Percentiles rank a stretch among this genome's conserved stretches.
phyloP scores from a whole-genome alignment of 2,797 vertebrate genomes.

The Amazona finschi region DNA sequence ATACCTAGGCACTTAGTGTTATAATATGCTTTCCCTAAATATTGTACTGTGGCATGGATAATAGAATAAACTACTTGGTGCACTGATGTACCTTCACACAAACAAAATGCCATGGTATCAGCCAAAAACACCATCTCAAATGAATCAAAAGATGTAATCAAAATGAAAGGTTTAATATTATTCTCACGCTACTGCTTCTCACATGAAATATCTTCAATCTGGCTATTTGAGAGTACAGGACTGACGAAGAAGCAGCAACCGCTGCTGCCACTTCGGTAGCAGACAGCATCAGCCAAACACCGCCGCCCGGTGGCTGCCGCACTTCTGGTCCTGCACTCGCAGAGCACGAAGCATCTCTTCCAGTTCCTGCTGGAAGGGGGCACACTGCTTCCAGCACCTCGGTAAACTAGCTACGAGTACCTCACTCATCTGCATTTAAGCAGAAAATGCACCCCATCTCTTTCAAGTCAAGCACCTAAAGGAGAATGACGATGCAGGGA shows the following conservation, averaged over 20 bases:
- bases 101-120: background rate
- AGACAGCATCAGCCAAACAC: background rate
- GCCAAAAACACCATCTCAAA: background rate
- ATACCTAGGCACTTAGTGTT: background rate
- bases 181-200: background rate
- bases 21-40: background rate
- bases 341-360: rapidly evolving
- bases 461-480: background rate
- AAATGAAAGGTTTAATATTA: background rate
- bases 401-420: background rate
- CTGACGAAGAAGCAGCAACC: background rate
- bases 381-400: background rate
- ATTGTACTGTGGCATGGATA: background rate
- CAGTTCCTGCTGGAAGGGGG: background rate
- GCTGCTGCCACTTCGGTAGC: rapidly evolving
- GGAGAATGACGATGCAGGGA: background rate
- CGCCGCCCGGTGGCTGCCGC: rapidly evolving
- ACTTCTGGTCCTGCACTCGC: rapidly evolving
- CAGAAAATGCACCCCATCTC: background rate
- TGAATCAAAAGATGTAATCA: background rate
- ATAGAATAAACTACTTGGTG: background rate
- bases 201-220: background rate
- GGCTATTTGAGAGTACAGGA: background rate
- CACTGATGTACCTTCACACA: background rate
- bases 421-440: background rate